Evolutionary conservation across 2,113 vertebrate genomes (phyloP), one percentile per base, ranked within the genome.

Genomic region (Osmerus mordax): DNA sequence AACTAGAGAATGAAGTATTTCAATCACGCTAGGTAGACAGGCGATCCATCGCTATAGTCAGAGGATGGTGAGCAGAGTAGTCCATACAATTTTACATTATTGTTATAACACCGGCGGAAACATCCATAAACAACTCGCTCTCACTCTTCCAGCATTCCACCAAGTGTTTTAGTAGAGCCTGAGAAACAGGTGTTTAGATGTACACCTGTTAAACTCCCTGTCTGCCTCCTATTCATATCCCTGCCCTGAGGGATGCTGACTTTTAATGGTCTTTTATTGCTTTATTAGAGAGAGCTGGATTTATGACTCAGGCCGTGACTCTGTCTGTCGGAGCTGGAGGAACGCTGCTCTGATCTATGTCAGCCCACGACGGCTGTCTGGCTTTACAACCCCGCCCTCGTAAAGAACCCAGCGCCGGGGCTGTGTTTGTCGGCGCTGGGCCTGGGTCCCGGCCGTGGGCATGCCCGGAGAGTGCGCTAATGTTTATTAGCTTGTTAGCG

Each of bases 211-310:
- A 52, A 81, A 75, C 70, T 79, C 77, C 80, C 80, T 73, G 88
- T 86, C 82, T 76, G 78, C 85, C 84, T 80, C 83, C 80, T 73
- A 89, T 89, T 81, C 78, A 77, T 87, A 84, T 80, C 84, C 69
- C 63, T 41, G 56, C 47, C 73, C 81, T 63, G 72, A 83, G 76
- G 80, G 79, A 90, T 77, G 70, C 79, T 80, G 82, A 85, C 77
- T 84, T 89, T 86, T 84, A 88, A 87, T 73, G 70, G 81, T 67
- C 81, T 75, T 84, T 88, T 86, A 88, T 86, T 81, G 84, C 82
- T 86, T 86, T 87, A 87, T 88, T 87, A 90, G 82, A 84, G 82
- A 69, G 84, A 11, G 63, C 68, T 55, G 75, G 83, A 89, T 89
- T 90, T 88, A 90, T 65, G 65, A 84, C 70, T 67, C n/a, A 0